These are phyloP conservation scores for Hydrochoerus hydrochaeris DNA, from an alignment of 2,113 vertebrate genomes.

Conservation along the genomic window DNA sequence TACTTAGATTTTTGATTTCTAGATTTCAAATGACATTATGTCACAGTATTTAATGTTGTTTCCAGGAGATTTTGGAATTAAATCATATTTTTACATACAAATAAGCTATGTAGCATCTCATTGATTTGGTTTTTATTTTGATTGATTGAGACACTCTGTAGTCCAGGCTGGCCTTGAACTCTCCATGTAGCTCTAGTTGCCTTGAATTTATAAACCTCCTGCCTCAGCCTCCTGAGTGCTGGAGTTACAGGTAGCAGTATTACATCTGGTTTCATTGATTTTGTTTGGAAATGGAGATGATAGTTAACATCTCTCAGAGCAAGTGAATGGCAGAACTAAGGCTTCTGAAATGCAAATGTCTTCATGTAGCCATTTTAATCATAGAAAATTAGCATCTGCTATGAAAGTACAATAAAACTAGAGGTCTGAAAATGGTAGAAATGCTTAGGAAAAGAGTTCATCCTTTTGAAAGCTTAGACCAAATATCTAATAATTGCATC, in stretches of 20 bases:
- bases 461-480: neutral
- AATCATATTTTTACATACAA: constrained; percentile 1
- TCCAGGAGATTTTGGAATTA: constrained; percentile 24
- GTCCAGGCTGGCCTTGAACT: neutral
- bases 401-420: neutral
- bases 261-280: neutral
- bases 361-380: neutral
- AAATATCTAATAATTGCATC: neutral
- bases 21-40: neutral
- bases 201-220: neutral
- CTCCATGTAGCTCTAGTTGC: neutral
- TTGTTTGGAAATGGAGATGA: constrained; percentile 23
- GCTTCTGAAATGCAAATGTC: neutral
- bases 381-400: neutral
- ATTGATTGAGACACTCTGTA: neutral
- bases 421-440: neutral
- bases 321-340: neutral
- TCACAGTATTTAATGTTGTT: neutral
- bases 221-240: neutral
- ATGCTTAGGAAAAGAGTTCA: neutral
- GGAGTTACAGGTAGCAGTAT: neutral
- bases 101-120: neutral
- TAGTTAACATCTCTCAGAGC: neutral
- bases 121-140: neutral
- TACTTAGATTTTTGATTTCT: constrained; percentile 15